Base-by-base conservation (phyloP, 2,888 invertebrate genomes). In the Drosophila emarginata region DNA sequence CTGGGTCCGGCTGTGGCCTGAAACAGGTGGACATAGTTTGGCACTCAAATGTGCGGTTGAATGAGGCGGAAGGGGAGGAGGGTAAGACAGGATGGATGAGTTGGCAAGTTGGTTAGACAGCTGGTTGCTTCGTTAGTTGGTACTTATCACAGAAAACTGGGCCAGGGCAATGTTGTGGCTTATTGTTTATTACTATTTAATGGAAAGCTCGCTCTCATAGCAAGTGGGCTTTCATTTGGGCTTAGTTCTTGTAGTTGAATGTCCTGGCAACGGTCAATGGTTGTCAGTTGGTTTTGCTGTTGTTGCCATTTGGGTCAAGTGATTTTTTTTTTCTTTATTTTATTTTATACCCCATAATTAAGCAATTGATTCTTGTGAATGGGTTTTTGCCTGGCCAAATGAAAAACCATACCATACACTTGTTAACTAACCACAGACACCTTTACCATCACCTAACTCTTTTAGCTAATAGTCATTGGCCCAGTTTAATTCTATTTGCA, bases 161-260 rank as follows among this genome's bases (percentile, higher is more conserved):
- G 69, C 45, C 69, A 71, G 53, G 45, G 53, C 40, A 71, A 71
- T 23, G 14, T 40, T 23, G 54, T 61, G 69, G 50, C 58, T 67
- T 67, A 52, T 67, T 40, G 57, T 67, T 52, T 52, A 53, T 12
- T 18, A 18, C 23, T 39, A 26, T 51, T 68, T 15, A 51, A 36
- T 23, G 61, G 15, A 9, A 15, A 51, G 23, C 32, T 12, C 21
- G 23, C 39, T 12, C 21, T 53, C 28, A 45, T 32, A 50, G 52
- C 32, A 32, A 32, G 32, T 28, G 40, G 51, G 7, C 15, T 28
- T 36, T 11, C 53, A 54, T 51, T 67, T 66, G 39, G 32, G 6
- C 9, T 21, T 54, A 54, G 54, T 32, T 14, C 28, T 23, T 51
- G 12, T 53, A 21, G 32, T 36, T 54, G 54, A 18, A 45, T 36